A percentile compares a stretch with the other conserved stretches of the same genome.
These are phyloP conservation scores for Neomicropteryx cornuta DNA, from an alignment of 1,140 invertebrate species.

Conservation along the genomic window DNA sequence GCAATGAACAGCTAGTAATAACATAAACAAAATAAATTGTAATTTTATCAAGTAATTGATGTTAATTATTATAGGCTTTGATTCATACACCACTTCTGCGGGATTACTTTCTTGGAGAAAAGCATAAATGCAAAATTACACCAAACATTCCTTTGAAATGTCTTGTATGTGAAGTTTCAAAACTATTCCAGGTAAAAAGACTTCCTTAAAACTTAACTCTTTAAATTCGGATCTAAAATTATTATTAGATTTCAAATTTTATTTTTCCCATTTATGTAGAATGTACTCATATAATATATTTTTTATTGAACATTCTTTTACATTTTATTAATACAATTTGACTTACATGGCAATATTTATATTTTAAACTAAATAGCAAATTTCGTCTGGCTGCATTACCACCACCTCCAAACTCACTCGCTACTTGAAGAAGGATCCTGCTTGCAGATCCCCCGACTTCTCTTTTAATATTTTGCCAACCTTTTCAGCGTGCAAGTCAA, in stretches of 20 bases:
- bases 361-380: too few species aligned
- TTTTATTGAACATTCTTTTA: too few species aligned
- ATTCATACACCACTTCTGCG: slow-evolving; percentile 89
- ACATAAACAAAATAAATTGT: slow-evolving; percentile 4
- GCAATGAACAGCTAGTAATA: too few species aligned
- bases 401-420: too few species aligned
- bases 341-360: too few species aligned
- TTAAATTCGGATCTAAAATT: slow-evolving; percentile 58
- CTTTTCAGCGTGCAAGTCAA: too few species aligned
- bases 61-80: slow-evolving; percentile 48
- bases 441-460: too few species aligned
- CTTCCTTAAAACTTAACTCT: neutral
- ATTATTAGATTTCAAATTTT: slow-evolving; percentile 25
- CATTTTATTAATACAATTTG: too few species aligned
- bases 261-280: neutral
- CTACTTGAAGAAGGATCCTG: too few species aligned
- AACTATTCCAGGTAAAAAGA: slow-evolving; percentile 55
- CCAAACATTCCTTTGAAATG: slow-evolving; percentile 50
- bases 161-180: slow-evolving; percentile 87
- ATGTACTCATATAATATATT: neutral
- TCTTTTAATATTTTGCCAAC: too few species aligned
- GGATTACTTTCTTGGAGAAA: slow-evolving; percentile 92
- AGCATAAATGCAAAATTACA: slow-evolving; percentile 68
- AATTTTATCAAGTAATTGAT: slow-evolving; percentile 1
- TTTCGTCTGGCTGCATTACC: too few species aligned